Conservation (phyloP, 2,797 vertebrate species). For the Anguilla anguilla region DNA sequence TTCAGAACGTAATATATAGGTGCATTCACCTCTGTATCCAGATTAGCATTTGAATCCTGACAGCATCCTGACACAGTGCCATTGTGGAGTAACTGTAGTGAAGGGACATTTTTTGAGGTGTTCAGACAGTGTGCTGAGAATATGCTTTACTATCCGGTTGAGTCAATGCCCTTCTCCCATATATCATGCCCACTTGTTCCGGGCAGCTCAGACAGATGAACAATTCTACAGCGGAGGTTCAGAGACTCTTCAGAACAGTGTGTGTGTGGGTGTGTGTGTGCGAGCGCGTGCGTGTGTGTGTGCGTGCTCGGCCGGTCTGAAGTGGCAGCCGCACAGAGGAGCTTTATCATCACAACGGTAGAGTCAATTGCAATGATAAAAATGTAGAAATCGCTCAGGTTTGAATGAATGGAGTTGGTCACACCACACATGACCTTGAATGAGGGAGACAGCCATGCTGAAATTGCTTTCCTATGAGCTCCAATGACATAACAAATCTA, state of each 20-base stretch:
- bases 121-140: background rate
- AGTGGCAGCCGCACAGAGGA: background rate
- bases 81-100: background rate
- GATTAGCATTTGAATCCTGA: background rate
- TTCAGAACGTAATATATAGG: background rate
- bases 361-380: background rate
- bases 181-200: background rate
- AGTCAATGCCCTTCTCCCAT: background rate
- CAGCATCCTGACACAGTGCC: background rate
- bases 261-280: too few species aligned
- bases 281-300: too few species aligned
- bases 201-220: background rate
- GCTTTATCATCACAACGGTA: background rate
- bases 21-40: background rate
- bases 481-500: background rate
- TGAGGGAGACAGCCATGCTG: background rate
- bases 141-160: background rate
- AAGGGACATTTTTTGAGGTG: background rate
- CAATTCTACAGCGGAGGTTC: background rate
- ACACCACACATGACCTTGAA: background rate
- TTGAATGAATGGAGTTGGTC: background rate
- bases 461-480: background rate
- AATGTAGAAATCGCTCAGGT: background rate
- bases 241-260: too few species aligned
- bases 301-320: background rate